Evolutionary conservation across 2,888 invertebrate genomes (phyloP), one percentile per base, ranked within the genome.

Genomic region (Orchesellides sinensis): DNA sequence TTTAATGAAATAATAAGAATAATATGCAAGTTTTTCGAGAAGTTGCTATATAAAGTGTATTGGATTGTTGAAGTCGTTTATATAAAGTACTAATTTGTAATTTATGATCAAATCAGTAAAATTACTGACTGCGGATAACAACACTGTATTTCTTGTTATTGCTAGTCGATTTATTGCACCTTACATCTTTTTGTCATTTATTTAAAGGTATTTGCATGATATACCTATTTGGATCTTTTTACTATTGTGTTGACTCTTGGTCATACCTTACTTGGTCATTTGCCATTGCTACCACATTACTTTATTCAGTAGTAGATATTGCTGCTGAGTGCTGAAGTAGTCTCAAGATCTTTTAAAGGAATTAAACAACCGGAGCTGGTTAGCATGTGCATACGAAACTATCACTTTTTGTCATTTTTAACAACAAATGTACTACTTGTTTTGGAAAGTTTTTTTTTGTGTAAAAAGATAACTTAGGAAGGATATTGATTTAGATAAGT

Each of bases 51-150:
- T 35, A 10, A 65, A 35, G 17, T 19, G 17, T 65, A 65, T 65
- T 59, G 68, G 68, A 59, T 21, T 68, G 68, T 32, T 78, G n/a
- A n/a, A n/a, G 69, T 35, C 49, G 75, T 69, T 68, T 78, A 78
- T 61, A 70, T 78, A 78, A 70, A 78, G 69, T 78, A 72, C 70
- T 79, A 79, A 79, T 79, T 79, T 79, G 78, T 78, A 52, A 78
- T 68, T 69, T 78, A 78, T 69, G 69, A 69, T 78, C 68, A 78
- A 61, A 69, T 56, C 35, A 68, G 61, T 54, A 69, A 47, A 78
- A 59, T 77, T 29, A 68, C 66, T 27, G 17, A 23, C n/a, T n/a
- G n/a, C n/a, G 66, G 47, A 45, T 66, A 25, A 8, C 19, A 32
- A 61, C n/a, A 65, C 45, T 65, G 45, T 65, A 1, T 23, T 65